A percentile compares a stretch with the other conserved stretches of the same genome.
Conservation (phyloP, 2,113 vertebrate genomes). For the Pristiophorus japonicus region DNA sequence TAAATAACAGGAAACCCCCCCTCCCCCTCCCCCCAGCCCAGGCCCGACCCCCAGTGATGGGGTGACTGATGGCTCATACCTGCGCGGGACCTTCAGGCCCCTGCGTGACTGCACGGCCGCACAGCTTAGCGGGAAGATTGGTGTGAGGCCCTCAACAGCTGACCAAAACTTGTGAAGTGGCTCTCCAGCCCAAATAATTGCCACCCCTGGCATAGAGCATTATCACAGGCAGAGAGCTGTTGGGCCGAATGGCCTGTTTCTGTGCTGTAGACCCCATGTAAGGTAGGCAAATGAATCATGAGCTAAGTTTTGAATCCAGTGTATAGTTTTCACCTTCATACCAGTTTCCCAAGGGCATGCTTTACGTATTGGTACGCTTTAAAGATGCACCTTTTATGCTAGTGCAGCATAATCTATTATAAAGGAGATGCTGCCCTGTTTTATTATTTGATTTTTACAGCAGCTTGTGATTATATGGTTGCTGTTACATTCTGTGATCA, state of each 20-base stretch:
- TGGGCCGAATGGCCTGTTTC: neutral
- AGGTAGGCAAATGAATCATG: neutral
- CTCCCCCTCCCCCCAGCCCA: no score
- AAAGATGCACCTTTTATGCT: neutral
- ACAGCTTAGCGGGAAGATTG: no score
- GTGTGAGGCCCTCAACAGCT: no score
- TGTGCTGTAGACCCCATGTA: neutral
- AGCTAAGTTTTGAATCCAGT: neutral
- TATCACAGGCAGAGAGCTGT: no score
- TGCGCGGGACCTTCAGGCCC: no score
- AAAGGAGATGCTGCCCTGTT: neutral
- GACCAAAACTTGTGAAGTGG: no score
- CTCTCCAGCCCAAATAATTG: no score
- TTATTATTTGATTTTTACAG: slow-evolving; percentile 7
- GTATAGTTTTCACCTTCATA: neutral
- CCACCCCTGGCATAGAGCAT: neutral
- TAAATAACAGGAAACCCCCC: no score
- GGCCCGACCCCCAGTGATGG: no score
- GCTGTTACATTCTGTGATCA: neutral
- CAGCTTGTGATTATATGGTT: neutral
- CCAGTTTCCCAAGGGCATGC: neutral
- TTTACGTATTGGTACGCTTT: neutral
- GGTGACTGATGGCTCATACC: no score
- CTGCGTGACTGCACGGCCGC: no score
- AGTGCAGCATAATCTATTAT: neutral